Evolutionary conservation across 2,113 vertebrate species (phyloP).

Genomic region (Parus major): DNA sequence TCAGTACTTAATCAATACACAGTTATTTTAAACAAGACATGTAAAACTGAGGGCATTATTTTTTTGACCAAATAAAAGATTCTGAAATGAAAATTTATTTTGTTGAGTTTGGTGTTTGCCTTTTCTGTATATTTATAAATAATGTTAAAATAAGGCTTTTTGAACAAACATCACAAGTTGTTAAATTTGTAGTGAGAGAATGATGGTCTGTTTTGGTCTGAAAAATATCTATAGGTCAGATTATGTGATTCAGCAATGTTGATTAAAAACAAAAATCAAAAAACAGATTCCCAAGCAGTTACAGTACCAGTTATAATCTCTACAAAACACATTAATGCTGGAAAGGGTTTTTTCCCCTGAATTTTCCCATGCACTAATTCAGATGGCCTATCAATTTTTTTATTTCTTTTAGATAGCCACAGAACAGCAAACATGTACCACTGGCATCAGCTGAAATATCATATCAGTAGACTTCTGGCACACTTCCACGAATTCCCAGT

Average conservation of each 20-base stretch:
- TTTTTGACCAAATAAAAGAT: not conserved
- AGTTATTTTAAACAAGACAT: not conserved
- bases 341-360: accelerated
- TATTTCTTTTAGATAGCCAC: not conserved
- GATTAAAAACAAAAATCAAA: not conserved
- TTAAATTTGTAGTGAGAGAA: not conserved
- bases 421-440: not conserved
- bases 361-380: not conserved
- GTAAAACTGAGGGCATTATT: accelerated
- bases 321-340: not conserved
- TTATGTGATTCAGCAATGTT: not conserved
- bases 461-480: not conserved
- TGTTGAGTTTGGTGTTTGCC: not conserved
- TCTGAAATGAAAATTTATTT: not conserved
- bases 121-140: not conserved
- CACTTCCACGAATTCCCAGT: not conserved
- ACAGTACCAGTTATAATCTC: not conserved
- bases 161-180: not conserved
- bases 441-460: not conserved
- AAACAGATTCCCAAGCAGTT: not conserved
- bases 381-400: not conserved
- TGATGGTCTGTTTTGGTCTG: not conserved
- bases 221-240: not conserved
- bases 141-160: not conserved
- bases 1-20: not conserved